phyloP scores from a whole-genome alignment of 2,113 vertebrate species.

The Urocolius indicus region DNA sequence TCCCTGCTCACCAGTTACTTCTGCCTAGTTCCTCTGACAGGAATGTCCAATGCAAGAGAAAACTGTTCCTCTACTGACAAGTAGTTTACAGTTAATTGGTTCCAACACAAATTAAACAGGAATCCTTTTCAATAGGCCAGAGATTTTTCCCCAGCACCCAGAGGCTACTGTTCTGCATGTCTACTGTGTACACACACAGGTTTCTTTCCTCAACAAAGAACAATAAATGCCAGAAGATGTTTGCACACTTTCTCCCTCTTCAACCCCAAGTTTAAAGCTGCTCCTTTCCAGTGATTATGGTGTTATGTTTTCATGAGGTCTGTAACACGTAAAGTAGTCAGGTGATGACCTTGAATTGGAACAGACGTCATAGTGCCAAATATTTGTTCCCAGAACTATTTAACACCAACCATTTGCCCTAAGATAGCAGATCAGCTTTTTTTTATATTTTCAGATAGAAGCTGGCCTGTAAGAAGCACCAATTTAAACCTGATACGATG shows the following conservation, averaged over 20 bases:
- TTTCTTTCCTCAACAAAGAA: not conserved
- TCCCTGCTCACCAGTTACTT: not conserved
- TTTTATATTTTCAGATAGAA: not conserved
- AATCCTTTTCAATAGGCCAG: not conserved
- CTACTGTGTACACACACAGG: not conserved
- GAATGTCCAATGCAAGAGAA: fast-evolving
- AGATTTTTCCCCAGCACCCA: fast-evolving
- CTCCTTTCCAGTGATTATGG: not conserved
- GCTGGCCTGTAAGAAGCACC: not conserved
- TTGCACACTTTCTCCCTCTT: not conserved
- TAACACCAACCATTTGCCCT: not conserved
- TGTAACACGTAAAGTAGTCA: not conserved
- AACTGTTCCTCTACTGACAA: not conserved
- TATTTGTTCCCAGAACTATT: not conserved
- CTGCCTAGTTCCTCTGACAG: not conserved
- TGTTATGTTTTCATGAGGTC: not conserved
- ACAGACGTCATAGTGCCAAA: not conserved
- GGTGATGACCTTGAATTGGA: not conserved
- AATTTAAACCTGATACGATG: not conserved
- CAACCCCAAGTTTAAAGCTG: not conserved
- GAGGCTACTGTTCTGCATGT: not conserved
- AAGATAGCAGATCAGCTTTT: not conserved
- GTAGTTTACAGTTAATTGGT: not conserved
- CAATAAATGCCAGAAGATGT: not conserved
- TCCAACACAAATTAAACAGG: not conserved